Evolutionary conservation across 30 jellyfish, hydroid and myxozoan genomes (phyloP).

Genomic region (Sanderia malayensis): DNA sequence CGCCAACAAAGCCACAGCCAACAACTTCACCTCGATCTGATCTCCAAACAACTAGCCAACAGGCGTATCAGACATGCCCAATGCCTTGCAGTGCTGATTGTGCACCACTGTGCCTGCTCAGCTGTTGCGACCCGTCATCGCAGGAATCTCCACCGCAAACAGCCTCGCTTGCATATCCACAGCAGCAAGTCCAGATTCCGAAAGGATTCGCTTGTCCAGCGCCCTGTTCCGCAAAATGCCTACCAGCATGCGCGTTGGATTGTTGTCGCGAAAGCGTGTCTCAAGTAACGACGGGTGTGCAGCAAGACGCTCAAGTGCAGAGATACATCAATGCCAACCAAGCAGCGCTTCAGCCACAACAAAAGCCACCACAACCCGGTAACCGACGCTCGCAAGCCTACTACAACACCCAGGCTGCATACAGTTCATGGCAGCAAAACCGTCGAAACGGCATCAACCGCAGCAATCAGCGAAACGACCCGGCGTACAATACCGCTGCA

Average conservation of each 20-base stretch:
- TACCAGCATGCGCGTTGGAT: constrained; percentile 54
- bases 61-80: constrained; percentile 61
- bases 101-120: constrained; percentile 47
- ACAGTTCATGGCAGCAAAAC: constrained; percentile 5
- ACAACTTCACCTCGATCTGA: constrained; percentile 40
- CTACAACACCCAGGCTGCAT: not conserved
- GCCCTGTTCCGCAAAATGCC: constrained; percentile 62
- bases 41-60: constrained; percentile 28
- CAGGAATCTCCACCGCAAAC: constrained; percentile 27
- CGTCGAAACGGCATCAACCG: not conserved
- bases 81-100: constrained; percentile 67
- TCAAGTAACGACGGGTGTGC: constrained; percentile 14
- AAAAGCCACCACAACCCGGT: constrained; percentile 1
- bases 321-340: constrained; percentile 11
- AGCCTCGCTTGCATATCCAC: constrained; percentile 28
- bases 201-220: constrained; percentile 60
- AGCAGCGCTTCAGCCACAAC: not conserved
- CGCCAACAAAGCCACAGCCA: constrained; percentile 52
- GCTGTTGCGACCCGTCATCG: constrained; percentile 46
- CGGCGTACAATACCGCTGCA: constrained; percentile 36
- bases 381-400: constrained; percentile 11
- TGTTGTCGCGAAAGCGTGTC: constrained; percentile 42
- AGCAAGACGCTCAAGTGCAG: constrained; percentile 15
- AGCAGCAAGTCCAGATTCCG: constrained; percentile 44
- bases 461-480: not conserved